A percentile compares a stretch with the other conserved stretches of the same genome.
Conservation (phyloP, 2,888 invertebrate species). For the Scaptomyza cyrtandrae region DNA sequence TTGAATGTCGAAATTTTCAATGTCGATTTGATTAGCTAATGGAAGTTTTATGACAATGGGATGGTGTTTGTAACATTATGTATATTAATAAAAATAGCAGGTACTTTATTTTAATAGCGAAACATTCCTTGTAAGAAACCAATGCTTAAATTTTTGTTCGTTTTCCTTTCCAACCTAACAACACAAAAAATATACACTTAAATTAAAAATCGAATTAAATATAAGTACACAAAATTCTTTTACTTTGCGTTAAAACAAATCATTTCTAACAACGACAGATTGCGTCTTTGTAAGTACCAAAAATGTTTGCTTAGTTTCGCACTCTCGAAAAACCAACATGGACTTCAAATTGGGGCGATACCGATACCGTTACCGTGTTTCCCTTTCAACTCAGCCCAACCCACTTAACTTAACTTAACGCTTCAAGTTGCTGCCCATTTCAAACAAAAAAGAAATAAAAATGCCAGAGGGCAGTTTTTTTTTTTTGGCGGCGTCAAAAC, state of each 20-base stretch:
- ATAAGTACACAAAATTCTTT: too few relatives aligned
- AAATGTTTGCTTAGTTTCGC: conserved; percentile 1
- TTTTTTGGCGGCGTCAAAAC: conserved; percentile 21
- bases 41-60: conserved; percentile 17
- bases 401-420: conserved; percentile 40
- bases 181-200: not conserved
- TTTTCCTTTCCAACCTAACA: not conserved
- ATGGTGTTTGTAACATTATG: not conserved
- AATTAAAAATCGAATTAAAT: too few relatives aligned
- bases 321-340: conserved; percentile 7
- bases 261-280: too few relatives aligned
- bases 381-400: conserved; percentile 43
- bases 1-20: conserved; percentile 37
- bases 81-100: conserved; percentile 1
- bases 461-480: conserved; percentile 23
- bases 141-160: too few relatives aligned
- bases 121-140: too few relatives aligned
- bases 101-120: not conserved
- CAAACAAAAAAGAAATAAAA: conserved; percentile 19
- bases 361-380: conserved; percentile 14
- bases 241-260: too few relatives aligned
- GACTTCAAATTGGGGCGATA: conserved; percentile 36
- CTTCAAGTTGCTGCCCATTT: conserved; percentile 29
- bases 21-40: conserved; percentile 34
- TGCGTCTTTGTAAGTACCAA: not conserved